Evolutionary conservation across 1,140 invertebrate species (phyloP), one percentile per base, ranked within the genome.

Genomic region (Drosophila arizonae): DNA sequence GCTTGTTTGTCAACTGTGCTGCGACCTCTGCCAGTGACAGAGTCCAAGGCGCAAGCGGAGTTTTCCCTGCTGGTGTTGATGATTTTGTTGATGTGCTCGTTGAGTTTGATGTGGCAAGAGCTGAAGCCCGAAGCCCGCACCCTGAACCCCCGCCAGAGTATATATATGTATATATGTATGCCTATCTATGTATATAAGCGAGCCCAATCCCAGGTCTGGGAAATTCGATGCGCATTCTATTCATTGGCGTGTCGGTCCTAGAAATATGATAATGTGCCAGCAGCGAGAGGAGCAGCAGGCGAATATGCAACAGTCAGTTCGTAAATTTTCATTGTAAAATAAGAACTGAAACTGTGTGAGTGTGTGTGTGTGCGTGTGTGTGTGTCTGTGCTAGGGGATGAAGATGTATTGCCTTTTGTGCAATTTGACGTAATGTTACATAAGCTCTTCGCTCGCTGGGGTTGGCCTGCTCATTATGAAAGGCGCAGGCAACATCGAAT

Each of bases 401-500:
- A 88, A 88, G 84, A 88, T 89, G 85, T 88, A 88, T 88, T 88
- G 80, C 84, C 85, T 80, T 87, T 89, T 84, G 80, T 80, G 77
- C 79, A 70, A 88, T 89, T 88, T 88, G 84, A 88, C 84, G 85
- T 88, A 88, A 88, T 88, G 84, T 88, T 88, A 88, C 84, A 87
- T 84, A 87, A 87, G 84, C 84, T 87, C 85, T 81, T 26, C 8
- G 28, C 26, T 15, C 8, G 26, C 26, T 48, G 52, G 13, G 54
- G 41, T 55, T 55, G 57, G 30, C 48, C 13, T 54, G 68, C 76
- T 87, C 82, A 82, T 86, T 87, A 76, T 79, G 61, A 68, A 78
- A 54, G 63, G 71, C 67, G 54, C 50, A 68, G 50, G 58, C 64
- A 64, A 73, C 79, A 76, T 85, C 69, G 66, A 71, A 86, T 88